Evolutionary conservation across 2,113 vertebrate species (phyloP).

Genomic region (Platanista minor): DNA sequence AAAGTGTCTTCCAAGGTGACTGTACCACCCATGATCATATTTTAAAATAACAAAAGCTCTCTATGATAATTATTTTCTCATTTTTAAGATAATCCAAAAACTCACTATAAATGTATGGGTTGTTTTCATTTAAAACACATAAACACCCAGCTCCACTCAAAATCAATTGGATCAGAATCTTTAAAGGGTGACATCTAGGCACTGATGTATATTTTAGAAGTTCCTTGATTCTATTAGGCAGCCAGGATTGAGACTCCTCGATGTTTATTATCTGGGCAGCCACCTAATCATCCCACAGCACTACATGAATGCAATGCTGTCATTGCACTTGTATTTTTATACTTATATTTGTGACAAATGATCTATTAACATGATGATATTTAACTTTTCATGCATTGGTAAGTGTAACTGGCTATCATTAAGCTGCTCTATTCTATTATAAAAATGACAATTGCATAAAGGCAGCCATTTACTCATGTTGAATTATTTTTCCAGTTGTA

Average conservation of each 20-base stretch:
- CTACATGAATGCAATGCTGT: rapidly evolving
- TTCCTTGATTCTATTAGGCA: neutral
- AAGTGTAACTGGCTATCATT: neutral
- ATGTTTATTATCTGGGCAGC: neutral
- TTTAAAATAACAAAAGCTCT: neutral
- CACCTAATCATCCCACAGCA: neutral
- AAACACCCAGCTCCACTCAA: neutral
- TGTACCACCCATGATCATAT: neutral
- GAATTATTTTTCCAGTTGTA: neutral
- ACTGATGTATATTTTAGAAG: neutral
- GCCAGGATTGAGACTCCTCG: neutral
- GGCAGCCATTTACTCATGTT: neutral
- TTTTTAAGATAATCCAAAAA: neutral
- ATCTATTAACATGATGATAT: neutral
- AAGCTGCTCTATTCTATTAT: neutral
- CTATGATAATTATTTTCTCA: neutral
- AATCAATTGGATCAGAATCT: neutral
- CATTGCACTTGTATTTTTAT: neutral
- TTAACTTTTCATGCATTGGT: neutral
- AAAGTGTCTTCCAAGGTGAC: neutral
- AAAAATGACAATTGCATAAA: neutral
- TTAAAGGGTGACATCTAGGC: neutral
- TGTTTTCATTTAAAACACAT: neutral
- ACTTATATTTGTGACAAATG: neutral
- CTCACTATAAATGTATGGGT: neutral